These are phyloP conservation scores for Myotis daubentonii DNA, from an alignment of 2,797 vertebrate species.

Conservation along the genomic window DNA sequence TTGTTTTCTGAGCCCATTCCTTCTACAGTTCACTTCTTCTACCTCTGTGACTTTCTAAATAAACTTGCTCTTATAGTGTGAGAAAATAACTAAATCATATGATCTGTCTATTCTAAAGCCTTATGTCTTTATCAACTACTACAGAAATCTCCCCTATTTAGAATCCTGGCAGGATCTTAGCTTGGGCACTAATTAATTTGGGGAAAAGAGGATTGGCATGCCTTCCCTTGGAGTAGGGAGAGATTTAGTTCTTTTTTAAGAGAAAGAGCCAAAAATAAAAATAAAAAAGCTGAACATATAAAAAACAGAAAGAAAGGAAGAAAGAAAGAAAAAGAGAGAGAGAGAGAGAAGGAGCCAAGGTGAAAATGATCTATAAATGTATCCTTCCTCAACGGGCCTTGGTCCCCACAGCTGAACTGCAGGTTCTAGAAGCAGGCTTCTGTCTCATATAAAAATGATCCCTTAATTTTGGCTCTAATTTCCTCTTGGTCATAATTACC, in stretches of 20 bases:
- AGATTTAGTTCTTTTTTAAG: neutral
- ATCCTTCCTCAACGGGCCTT: neutral
- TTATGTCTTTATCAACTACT: neutral
- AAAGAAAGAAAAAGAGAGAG: too few species aligned
- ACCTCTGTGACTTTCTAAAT: neutral
- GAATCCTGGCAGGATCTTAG: neutral
- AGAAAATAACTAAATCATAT: neutral
- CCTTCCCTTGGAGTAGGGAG: neutral
- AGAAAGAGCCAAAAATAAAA: neutral
- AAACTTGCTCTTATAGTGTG: neutral
- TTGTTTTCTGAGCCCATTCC: neutral
- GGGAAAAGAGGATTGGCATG: neutral
- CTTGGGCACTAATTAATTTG: neutral
- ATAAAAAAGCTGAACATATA: too few species aligned
- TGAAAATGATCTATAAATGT: neutral
- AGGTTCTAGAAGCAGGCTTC: neutral
- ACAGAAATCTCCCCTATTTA: neutral
- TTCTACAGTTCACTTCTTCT: neutral
- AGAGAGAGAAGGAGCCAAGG: neutral
- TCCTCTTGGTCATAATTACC: conserved; percentile 55
- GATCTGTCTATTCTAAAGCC: neutral
- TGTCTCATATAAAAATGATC: conserved; percentile 42
- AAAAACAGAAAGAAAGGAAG: too few species aligned
- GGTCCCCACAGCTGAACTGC: neutral
- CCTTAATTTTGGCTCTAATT: neutral